Percentiles rank a stretch among this genome's conserved stretches.
Evolutionary conservation across 2,797 vertebrate species (phyloP).

Genomic region (Pogonophryne albipinna): DNA sequence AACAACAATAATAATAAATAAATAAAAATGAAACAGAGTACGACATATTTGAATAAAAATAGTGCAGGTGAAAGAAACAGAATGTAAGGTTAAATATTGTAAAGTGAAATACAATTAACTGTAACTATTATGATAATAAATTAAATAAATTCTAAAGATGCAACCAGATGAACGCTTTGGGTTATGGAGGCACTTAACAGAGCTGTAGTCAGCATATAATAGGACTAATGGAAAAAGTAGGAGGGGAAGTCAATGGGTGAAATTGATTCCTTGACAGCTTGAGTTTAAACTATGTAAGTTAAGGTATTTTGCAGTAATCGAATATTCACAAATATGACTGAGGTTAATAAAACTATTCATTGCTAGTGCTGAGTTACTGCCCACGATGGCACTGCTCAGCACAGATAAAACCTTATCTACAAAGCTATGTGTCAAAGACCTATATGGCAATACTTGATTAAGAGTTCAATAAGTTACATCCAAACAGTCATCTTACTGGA

Average conservation of each 20-base stretch:
- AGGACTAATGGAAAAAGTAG: background rate
- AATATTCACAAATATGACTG: background rate
- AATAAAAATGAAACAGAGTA: too few relatives aligned
- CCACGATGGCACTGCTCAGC: background rate
- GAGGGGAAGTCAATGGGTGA: background rate
- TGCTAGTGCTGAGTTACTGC: background rate
- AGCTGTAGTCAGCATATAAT: slow-evolving; percentile 27
- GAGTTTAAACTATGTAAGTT: background rate
- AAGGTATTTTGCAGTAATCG: slow-evolving; percentile 1
- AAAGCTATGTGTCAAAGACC: slow-evolving; percentile 47
- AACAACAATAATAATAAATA: too few relatives aligned
- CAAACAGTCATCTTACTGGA: slow-evolving; percentile 22
- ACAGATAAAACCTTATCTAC: slow-evolving; percentile 31
- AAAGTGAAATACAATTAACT: too few relatives aligned
- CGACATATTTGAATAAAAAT: too few relatives aligned
- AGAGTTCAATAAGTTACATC: slow-evolving; percentile 21
- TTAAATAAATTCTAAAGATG: too few relatives aligned
- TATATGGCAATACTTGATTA: background rate
- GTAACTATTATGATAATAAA: too few relatives aligned
- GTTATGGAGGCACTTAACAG: too few relatives aligned
- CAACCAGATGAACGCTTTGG: too few relatives aligned
- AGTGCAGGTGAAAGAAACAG: too few relatives aligned
- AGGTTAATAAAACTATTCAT: background rate
- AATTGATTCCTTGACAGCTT: background rate
- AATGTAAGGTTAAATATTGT: too few relatives aligned